phyloP scores from a whole-genome alignment of 2,113 vertebrate genomes.

The Merops nubicus region DNA sequence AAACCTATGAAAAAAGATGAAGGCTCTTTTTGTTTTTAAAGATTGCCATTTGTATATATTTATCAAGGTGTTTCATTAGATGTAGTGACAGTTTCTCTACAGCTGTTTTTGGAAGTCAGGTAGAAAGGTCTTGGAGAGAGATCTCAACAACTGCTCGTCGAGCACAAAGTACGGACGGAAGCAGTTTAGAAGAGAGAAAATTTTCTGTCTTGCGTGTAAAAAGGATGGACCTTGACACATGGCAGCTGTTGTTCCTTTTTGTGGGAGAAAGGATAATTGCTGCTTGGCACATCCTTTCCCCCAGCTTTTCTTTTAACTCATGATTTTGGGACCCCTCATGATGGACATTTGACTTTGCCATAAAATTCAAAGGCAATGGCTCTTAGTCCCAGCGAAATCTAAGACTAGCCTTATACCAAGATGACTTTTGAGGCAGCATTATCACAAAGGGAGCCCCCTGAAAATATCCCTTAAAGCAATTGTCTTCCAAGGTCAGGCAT shows the following conservation, averaged over 20 bases:
- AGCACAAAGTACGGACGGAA: not conserved
- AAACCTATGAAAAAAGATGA: not conserved
- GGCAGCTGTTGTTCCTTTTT: not conserved
- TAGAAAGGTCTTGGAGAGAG: not conserved
- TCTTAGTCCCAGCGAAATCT: not conserved
- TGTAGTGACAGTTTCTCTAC: not conserved
- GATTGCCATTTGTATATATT: not conserved
- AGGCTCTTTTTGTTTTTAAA: not conserved
- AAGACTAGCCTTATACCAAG: not conserved
- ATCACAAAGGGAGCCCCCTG: not conserved
- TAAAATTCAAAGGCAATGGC: not conserved
- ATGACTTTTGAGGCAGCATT: not conserved
- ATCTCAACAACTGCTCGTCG: not conserved
- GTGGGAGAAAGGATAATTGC: not conserved
- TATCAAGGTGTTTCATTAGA: not conserved
- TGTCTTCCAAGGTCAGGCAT: not conserved
- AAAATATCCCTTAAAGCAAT: not conserved
- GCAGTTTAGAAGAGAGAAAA: not conserved
- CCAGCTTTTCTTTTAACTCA: not conserved
- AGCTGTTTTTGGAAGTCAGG: not conserved
- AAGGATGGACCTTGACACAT: not conserved
- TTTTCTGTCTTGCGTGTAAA: not conserved
- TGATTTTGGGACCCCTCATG: accelerated
- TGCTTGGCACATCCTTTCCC: not conserved
- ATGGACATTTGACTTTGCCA: not conserved